Evolutionary conservation across 1,140 invertebrate genomes (phyloP).

Genomic region (Caenorhabditis brenneri): DNA sequence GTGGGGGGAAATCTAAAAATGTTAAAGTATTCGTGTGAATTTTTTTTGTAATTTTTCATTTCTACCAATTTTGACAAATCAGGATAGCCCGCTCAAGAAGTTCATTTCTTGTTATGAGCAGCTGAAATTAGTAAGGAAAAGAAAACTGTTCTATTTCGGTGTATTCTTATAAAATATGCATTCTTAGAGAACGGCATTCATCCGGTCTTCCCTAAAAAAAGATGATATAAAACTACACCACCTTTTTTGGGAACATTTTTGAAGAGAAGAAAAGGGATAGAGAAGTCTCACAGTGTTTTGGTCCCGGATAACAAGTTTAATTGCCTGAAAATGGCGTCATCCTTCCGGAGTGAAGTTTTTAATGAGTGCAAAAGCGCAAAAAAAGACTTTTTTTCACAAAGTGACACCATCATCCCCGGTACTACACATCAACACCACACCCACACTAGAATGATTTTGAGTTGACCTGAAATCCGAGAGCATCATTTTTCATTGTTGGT

Average conservation of each 20-base stretch:
- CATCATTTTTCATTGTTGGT: slow-evolving; percentile 19
- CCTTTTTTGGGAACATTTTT: neutral
- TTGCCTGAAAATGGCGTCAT: slow-evolving; percentile 35
- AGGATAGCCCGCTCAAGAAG: too few species aligned
- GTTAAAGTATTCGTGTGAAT: too few species aligned
- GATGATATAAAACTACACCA: neutral
- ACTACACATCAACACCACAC: slow-evolving; percentile 34
- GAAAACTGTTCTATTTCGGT: neutral
- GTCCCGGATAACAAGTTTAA: slow-evolving; percentile 37
- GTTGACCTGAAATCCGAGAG: slow-evolving; percentile 32
- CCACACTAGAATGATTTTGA: slow-evolving; percentile 16
- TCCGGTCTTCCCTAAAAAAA: neutral
- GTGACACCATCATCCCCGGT: slow-evolving; percentile 9
- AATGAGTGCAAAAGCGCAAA: slow-evolving; percentile 31
- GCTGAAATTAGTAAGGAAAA: neutral
- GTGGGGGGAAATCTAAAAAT: too few species aligned
- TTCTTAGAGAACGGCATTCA: slow-evolving; percentile 3
- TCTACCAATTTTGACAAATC: too few species aligned
- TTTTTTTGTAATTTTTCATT: too few species aligned
- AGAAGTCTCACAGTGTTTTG: neutral
- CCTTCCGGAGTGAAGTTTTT: slow-evolving; percentile 16
- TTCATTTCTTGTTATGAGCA: neutral
- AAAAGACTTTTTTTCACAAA: neutral
- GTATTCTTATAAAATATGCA: neutral
- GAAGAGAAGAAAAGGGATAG: neutral